Evolutionary conservation across 2,797 vertebrate species (phyloP), one percentile per base, ranked within the genome.

Genomic region (Darevskia mixta): DNA sequence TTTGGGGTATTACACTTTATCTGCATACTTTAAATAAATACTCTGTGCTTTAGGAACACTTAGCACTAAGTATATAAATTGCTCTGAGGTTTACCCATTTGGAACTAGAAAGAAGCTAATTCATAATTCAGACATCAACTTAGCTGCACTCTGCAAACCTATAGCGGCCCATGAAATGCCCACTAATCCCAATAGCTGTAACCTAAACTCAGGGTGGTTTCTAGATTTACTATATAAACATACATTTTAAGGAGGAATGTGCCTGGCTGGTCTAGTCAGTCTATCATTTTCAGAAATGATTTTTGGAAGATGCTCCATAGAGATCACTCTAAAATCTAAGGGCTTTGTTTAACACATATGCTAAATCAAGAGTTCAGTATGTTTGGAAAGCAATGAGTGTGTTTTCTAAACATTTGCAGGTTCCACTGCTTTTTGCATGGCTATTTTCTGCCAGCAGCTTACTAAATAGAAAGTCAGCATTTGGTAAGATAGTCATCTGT

Each of bases 1-100:
- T 93, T 89, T 88, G 92, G 88, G 90, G 88, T n/a, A 93, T 91
- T 94, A 93, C 58, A 82, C 94, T 95, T 95, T 94, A 89, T 86
- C 90, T 92, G 91, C 92, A 94, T 90, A 92, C 94, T 95, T 96
- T 95, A 95, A 95, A 95, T 95, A 95, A 95, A 95, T 95, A 95
- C 86, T 82, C 78, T 88, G 90, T 95, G 94, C 94, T 96, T 95
- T 91, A 96, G 95, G 89, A 96, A 93, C 88, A 93, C 88, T 94
- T 96, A 95, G 88, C 89, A 80, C 38, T 95, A 96, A 95, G 82
- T 90, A 90, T 88, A 87, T 86, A 94, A 95, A 94, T 91, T 93
- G 90, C 83, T 91, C 77, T 89, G 90, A 95, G 92, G 93, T 91
- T 96, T 95, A 95, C 94, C 85, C 95, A 93, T 93, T 91, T 95